phyloP scores from a whole-genome alignment of 2,113 vertebrate genomes.

The Tragulus kanchil region DNA sequence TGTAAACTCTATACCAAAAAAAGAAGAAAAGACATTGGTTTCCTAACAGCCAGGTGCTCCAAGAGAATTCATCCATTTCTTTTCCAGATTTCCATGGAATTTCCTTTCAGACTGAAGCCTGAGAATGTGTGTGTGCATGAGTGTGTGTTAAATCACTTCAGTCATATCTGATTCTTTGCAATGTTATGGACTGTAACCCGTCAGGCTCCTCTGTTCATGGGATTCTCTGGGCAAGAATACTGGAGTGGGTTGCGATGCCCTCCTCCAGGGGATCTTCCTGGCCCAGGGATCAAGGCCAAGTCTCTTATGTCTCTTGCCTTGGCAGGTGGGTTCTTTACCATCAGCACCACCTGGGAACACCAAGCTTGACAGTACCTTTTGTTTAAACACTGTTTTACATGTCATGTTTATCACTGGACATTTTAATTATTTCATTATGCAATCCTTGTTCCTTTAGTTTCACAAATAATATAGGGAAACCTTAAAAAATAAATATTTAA shows the following conservation, averaged over 20 bases:
- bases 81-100: not conserved
- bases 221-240: not conserved
- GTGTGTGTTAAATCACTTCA: not conserved
- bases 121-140: not conserved
- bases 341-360: not conserved
- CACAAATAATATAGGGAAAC: not conserved
- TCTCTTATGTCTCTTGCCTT: not conserved
- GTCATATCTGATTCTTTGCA: not conserved
- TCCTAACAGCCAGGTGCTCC: not conserved
- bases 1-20: not conserved
- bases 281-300: not conserved
- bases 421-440: not conserved
- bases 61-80: not conserved
- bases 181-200: not conserved
- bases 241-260: not conserved
- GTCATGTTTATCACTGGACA: not conserved
- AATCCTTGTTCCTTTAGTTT: not conserved
- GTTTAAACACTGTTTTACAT: not conserved
- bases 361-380: not conserved
- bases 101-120: slow-evolving; percentile 14
- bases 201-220: not conserved
- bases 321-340: not conserved
- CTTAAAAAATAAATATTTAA: not conserved
- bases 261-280: not conserved
- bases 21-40: not conserved